These are phyloP conservation scores for Syritta pipiens DNA, from an alignment of 2,888 invertebrate species.

Conservation along the genomic window DNA sequence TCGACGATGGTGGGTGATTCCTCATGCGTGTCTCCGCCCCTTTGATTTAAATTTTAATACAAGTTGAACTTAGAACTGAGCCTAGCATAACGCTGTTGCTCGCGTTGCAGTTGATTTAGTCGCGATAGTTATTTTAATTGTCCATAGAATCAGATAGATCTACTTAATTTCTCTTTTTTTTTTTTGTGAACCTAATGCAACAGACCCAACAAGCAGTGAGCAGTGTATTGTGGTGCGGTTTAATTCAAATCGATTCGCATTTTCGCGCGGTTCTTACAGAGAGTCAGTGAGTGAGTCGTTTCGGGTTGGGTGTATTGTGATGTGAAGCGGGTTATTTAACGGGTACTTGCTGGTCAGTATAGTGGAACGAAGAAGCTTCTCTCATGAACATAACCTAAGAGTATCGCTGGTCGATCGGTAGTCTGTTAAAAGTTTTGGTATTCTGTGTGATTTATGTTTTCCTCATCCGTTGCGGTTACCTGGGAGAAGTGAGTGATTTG, in stretches of 20 bases:
- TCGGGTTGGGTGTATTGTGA: too few relatives aligned
- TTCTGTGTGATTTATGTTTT: slow-evolving; percentile 58
- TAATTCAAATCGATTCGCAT: too few relatives aligned
- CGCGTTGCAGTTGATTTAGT: slow-evolving; percentile 37
- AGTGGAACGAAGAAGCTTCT: background rate
- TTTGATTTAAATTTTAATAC: slow-evolving; percentile 34
- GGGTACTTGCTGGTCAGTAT: slow-evolving; percentile 19
- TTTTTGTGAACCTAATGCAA: too few relatives aligned
- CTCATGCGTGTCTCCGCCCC: slow-evolving; percentile 65
- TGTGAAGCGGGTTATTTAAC: slow-evolving; percentile 34
- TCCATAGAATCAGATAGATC: too few relatives aligned
- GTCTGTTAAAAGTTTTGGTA: too few relatives aligned
- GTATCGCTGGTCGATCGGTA: too few relatives aligned
- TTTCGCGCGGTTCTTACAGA: too few relatives aligned
- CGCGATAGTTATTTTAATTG: slow-evolving; percentile 43
- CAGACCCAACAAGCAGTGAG: too few relatives aligned
- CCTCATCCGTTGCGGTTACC: slow-evolving; percentile 36
- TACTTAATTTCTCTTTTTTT: too few relatives aligned
- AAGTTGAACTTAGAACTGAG: slow-evolving; percentile 31
- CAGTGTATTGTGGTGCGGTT: too few relatives aligned
- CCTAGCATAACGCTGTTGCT: slow-evolving; percentile 28
- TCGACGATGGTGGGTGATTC: slow-evolving; percentile 26
- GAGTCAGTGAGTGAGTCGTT: too few relatives aligned
- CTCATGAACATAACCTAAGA: slow-evolving; percentile 8
- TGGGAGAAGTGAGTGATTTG: slow-evolving; percentile 50